These are phyloP conservation scores for Poecilobothrus nobilitatus DNA, from an alignment of 2,888 invertebrate genomes.

Conservation along the genomic window DNA sequence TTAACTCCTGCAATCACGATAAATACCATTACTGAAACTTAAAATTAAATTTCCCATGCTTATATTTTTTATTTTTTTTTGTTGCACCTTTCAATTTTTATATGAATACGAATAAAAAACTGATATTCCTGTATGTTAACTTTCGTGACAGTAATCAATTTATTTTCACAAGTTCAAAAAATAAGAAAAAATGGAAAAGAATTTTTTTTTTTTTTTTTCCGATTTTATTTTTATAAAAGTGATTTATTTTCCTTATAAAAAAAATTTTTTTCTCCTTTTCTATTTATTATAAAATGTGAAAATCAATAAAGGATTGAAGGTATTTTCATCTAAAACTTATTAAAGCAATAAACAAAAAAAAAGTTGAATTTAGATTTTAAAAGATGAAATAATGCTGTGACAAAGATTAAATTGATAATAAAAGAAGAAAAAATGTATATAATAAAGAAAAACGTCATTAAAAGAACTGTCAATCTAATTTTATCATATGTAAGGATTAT, in stretches of 20 bases:
- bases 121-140: constrained; percentile 8
- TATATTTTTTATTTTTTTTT: too few species aligned
- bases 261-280: too few species aligned
- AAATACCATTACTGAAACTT: too few species aligned
- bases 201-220: neutral
- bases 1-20: too few species aligned
- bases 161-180: constrained; percentile 4
- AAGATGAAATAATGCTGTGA: neutral
- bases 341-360: too few species aligned
- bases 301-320: neutral
- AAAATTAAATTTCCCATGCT: too few species aligned
- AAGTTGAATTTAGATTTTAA: too few species aligned
- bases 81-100: neutral
- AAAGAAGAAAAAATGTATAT: neutral
- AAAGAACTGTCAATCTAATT: too few species aligned
- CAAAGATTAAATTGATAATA: neutral
- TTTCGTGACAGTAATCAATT: constrained; percentile 11
- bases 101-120: neutral
- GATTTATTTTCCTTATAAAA: neutral
- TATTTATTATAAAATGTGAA: neutral
- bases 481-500: too few species aligned
- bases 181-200: too few species aligned
- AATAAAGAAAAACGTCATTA: neutral
- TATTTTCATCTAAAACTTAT: too few species aligned
- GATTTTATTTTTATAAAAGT: neutral